Conservation (phyloP, 2,888 invertebrate species). For the Agonopterix alstromeriana region DNA sequence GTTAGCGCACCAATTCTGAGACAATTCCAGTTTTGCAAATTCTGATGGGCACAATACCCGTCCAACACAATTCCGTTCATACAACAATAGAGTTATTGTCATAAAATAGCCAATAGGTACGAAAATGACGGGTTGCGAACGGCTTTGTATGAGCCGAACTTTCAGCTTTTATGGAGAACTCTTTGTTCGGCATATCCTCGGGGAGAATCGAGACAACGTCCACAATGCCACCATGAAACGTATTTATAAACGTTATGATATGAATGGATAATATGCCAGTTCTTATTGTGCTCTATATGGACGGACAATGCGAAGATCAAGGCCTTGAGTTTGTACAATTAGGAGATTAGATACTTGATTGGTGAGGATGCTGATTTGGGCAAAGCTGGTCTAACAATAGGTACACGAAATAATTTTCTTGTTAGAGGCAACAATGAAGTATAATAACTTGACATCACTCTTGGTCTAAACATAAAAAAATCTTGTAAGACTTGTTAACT, state of each 20-base stretch:
- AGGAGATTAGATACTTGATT: slow-evolving; percentile 50
- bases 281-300: slow-evolving; percentile 41
- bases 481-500: no score
- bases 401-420: background rate
- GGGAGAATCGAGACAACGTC: slow-evolving; percentile 58
- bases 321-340: slow-evolving; percentile 63
- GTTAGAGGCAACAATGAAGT: no score
- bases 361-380: slow-evolving; percentile 25
- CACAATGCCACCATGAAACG: slow-evolving; percentile 65
- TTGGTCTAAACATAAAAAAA: no score
- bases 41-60: slow-evolving; percentile 50
- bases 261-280: slow-evolving; percentile 69
- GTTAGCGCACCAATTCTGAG: slow-evolving; percentile 54
- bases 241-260: slow-evolving; percentile 73
- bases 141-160: slow-evolving; percentile 57
- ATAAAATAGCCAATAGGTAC: slow-evolving; percentile 74
- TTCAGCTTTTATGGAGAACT: slow-evolving; percentile 60
- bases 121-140: slow-evolving; percentile 72
- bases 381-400: background rate
- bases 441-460: no score
- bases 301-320: slow-evolving; percentile 33
- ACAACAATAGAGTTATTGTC: slow-evolving; percentile 67
- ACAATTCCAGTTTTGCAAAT: slow-evolving; percentile 73
- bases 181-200: slow-evolving; percentile 68
- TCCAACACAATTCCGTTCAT: slow-evolving; percentile 45